A percentile compares a stretch with the other conserved stretches of the same genome.
Conservation (phyloP, 2,888 invertebrate species). For the Yponomeuta cagnagella region DNA sequence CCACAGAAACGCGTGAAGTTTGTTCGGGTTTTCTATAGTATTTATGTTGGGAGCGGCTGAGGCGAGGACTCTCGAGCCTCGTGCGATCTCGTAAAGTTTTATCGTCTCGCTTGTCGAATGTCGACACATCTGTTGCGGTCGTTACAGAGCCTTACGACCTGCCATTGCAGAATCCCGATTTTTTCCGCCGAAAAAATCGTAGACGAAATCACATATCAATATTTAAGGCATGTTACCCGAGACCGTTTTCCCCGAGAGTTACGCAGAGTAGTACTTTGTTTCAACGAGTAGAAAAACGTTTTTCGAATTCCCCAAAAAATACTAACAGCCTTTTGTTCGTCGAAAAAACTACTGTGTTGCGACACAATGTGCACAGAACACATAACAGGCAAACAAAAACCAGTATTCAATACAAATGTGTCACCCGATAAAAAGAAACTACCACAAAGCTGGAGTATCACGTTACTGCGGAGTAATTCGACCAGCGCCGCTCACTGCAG, state of each 20-base stretch:
- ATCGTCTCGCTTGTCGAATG: slow-evolving; percentile 27
- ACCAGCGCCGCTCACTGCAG: background rate
- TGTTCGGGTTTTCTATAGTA: background rate
- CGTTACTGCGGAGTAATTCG: background rate
- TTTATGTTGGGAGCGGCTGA: background rate
- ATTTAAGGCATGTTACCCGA: background rate
- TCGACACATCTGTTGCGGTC: slow-evolving; percentile 41
- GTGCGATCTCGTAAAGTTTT: slow-evolving; percentile 36
- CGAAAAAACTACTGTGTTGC: background rate
- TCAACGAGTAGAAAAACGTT: background rate
- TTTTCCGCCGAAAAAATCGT: slow-evolving; percentile 2
- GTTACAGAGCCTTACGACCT: slow-evolving; percentile 26
- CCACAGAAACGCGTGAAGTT: background rate
- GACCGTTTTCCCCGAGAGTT: background rate
- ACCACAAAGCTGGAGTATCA: slow-evolving; percentile 6
- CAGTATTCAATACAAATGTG: slow-evolving; percentile 10
- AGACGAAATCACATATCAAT: background rate
- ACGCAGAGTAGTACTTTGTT: background rate
- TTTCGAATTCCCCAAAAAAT: background rate
- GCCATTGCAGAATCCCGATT: slow-evolving; percentile 4
- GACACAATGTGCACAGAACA: background rate
- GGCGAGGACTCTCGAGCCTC: background rate
- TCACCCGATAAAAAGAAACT: slow-evolving; percentile 8
- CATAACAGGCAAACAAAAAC: slow-evolving; percentile 2
- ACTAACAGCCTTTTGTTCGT: background rate